These are phyloP conservation scores for Aphidius colemani DNA, from an alignment of 2,888 invertebrate species.

Conservation along the genomic window DNA sequence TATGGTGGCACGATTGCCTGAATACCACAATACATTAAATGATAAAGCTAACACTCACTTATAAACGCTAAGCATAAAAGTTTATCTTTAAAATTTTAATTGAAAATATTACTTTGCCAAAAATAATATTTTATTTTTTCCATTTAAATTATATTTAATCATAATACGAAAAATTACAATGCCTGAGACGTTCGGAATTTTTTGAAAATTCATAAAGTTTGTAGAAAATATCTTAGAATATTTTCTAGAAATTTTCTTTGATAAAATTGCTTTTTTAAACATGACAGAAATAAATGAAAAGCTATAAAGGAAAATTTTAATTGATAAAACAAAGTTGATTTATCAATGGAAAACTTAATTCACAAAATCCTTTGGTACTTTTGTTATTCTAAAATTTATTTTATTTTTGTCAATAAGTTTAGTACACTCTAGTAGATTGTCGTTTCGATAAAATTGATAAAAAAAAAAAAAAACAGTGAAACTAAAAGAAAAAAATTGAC, in stretches of 20 bases:
- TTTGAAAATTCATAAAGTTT: too few species aligned
- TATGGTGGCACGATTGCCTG: slow-evolving; percentile 43
- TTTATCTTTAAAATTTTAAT: neutral
- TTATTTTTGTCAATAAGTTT: neutral
- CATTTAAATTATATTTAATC: too few species aligned
- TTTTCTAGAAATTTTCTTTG: neutral
- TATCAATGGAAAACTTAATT: slow-evolving; percentile 20
- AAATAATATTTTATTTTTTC: neutral
- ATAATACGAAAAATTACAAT: too few species aligned
- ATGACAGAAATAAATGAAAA: neutral
- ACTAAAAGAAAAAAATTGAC: too few species aligned
- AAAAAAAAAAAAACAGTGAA: too few species aligned
- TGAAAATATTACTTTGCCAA: neutral
- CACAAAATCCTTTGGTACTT: neutral
- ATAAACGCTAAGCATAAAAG: neutral
- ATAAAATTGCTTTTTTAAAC: neutral
- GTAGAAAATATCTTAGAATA: neutral
- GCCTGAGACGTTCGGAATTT: too few species aligned
- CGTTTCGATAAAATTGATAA: neutral
- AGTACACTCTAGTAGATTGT: neutral
- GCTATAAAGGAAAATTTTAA: slow-evolving; percentile 14
- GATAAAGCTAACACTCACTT: slow-evolving; percentile 10
- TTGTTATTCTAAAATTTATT: neutral
- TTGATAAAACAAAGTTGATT: slow-evolving; percentile 13
- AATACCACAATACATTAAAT: slow-evolving; percentile 24